These are phyloP conservation scores for Drosophila multiciliata DNA, from an alignment of 2,888 invertebrate genomes.

Conservation along the genomic window DNA sequence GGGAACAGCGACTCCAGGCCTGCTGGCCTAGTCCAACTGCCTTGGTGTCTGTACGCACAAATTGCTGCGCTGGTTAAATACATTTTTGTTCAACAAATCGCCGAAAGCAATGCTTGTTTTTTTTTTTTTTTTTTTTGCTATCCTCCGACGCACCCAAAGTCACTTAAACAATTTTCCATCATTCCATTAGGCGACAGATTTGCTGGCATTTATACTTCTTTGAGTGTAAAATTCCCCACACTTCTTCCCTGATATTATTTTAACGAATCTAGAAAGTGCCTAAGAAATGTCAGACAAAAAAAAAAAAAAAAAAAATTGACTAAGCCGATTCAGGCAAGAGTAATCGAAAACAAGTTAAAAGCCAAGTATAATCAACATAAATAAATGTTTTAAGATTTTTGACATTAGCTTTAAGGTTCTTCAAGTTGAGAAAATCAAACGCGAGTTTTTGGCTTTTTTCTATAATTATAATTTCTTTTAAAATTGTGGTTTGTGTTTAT, in stretches of 20 bases:
- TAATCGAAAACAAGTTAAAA: background rate
- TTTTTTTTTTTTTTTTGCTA: no score
- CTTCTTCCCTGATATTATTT: background rate
- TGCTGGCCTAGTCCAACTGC: background rate
- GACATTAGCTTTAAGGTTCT: background rate
- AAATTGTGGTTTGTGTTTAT: background rate
- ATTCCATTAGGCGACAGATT: constrained; percentile 7
- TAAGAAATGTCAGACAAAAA: background rate
- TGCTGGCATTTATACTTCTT: constrained; percentile 7
- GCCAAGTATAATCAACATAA: background rate
- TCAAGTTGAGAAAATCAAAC: background rate
- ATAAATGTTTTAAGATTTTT: background rate
- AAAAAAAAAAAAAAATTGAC: background rate
- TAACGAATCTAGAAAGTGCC: background rate
- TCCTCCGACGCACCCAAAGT: constrained; percentile 14
- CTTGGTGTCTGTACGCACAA: constrained; percentile 11
- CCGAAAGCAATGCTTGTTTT: constrained; percentile 22
- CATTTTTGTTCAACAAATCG: constrained; percentile 26
- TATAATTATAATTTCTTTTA: background rate
- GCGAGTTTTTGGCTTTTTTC: background rate
- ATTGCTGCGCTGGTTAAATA: constrained; percentile 38
- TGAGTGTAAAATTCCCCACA: constrained; percentile 3
- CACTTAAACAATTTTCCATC: constrained; percentile 24
- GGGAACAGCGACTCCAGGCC: constrained; percentile 3
- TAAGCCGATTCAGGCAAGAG: background rate